Conservation (phyloP, 2,113 vertebrate genomes). For the Haemorhous mexicanus region DNA sequence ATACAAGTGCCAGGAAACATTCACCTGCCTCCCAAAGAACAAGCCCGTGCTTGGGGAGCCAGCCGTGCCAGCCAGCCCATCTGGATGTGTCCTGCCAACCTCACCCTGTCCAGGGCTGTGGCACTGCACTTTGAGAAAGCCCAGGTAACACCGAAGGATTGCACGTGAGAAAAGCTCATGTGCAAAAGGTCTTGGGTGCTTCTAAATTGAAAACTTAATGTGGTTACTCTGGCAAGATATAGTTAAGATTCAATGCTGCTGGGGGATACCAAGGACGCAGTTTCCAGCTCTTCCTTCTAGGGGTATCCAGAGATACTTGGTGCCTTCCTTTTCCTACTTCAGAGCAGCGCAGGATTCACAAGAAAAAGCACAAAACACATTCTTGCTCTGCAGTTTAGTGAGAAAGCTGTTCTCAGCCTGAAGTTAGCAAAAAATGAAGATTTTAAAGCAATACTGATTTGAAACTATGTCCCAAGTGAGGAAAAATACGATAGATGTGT, state of each 20-base stretch:
- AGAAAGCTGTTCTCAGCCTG: not conserved
- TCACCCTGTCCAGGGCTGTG: not conserved
- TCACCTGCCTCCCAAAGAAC: not conserved
- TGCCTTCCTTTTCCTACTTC: conserved; percentile 2
- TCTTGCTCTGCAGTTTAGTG: not conserved
- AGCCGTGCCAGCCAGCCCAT: not conserved
- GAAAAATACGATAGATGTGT: not conserved
- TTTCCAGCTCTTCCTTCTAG: not conserved
- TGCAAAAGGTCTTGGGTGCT: not conserved
- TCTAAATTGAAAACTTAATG: not conserved
- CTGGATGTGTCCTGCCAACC: not conserved
- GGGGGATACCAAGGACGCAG: not conserved
- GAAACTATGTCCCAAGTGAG: not conserved
- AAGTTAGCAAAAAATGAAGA: not conserved
- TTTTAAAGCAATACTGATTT: not conserved
- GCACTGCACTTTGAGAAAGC: not conserved
- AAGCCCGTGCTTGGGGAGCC: rapidly evolving
- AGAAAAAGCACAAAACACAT: not conserved
- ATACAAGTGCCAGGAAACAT: not conserved
- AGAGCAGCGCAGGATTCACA: not conserved
- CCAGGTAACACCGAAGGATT: not conserved
- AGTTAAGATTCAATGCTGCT: not conserved
- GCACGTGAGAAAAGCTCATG: not conserved
- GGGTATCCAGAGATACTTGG: not conserved
- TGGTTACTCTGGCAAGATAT: not conserved